Percentiles rank a stretch among this genome's conserved stretches.
Conservation (phyloP, 2,888 invertebrate species). For the Eueremaeus valkanovi region DNA sequence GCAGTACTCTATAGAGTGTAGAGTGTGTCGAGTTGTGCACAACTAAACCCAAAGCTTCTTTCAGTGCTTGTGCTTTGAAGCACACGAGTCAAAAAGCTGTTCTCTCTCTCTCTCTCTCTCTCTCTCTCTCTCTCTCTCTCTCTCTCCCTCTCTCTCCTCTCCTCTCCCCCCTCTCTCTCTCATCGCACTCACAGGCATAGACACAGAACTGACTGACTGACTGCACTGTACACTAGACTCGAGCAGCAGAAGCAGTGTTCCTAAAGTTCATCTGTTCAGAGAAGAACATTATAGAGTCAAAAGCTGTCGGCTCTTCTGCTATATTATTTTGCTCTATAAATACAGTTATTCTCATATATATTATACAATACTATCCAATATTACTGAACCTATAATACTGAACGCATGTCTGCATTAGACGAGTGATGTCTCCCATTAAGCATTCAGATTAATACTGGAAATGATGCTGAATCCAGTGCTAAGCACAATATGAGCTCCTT, state of each 20-base stretch:
- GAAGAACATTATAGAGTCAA: conserved; percentile 12
- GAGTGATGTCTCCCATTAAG: no score
- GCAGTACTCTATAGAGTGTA: no score
- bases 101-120: background rate
- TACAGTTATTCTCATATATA: background rate
- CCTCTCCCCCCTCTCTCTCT: no score
- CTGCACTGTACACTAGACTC: background rate
- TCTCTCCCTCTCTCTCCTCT: conserved; percentile 15
- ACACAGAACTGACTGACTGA: no score
- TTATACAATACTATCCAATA: background rate
- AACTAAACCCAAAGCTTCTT: conserved; percentile 9
- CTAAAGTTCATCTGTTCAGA: conserved; percentile 21
- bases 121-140: conserved; percentile 7
- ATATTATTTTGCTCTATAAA: background rate
- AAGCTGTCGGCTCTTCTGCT: background rate
- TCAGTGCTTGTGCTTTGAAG: conserved; percentile 16
- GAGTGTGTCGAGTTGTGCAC: no score
- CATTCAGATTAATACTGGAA: background rate
- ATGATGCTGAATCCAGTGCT: background rate
- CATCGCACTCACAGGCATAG: no score
- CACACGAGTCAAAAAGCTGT: conserved; percentile 34
- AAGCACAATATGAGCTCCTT: no score
- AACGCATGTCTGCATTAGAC: conserved; percentile 26
- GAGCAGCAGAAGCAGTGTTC: background rate
- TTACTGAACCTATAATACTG: conserved; percentile 18